These are phyloP conservation scores for Leptatherina wallacei DNA, from an alignment of 2,797 vertebrate genomes.

Conservation along the genomic window DNA sequence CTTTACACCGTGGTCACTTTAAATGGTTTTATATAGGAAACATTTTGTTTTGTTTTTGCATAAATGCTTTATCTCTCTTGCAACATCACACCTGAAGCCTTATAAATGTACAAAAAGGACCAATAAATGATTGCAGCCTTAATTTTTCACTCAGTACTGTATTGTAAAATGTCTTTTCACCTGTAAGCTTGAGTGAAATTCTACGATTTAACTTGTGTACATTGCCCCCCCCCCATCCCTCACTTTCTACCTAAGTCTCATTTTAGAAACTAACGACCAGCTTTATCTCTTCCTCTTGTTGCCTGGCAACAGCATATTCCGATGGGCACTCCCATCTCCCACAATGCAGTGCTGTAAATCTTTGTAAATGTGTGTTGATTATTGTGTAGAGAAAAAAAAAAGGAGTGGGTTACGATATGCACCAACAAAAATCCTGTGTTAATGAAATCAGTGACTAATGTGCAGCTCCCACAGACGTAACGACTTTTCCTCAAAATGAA, in stretches of 20 bases:
- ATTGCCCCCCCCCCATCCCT: conserved; percentile 49
- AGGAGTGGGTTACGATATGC: conserved; percentile 75
- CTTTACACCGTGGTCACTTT: conserved; percentile 59
- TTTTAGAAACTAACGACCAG: conserved; percentile 78
- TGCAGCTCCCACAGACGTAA: conserved; percentile 61
- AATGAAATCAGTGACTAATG: conserved; percentile 79
- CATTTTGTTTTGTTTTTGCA: conserved; percentile 39
- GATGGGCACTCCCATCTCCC: conserved; percentile 78
- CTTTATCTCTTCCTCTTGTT: conserved; percentile 79
- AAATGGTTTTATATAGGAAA: conserved; percentile 49
- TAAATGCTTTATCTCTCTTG: conserved; percentile 33
- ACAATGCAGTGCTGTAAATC: conserved; percentile 90
- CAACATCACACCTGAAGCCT: conserved; percentile 47
- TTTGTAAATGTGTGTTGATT: conserved; percentile 92
- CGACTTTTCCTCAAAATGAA: conserved; percentile 50
- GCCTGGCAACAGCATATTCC: conserved; percentile 79
- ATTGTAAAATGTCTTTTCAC: conserved; percentile 69
- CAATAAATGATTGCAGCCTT: conserved; percentile 76
- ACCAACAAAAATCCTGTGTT: conserved; percentile 77
- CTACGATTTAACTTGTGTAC: conserved; percentile 71
- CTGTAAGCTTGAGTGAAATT: conserved; percentile 64
- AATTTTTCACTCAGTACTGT: conserved; percentile 63
- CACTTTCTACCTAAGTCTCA: conserved; percentile 71
- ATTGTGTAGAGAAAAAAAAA: conserved; percentile 77
- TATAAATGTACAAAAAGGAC: conserved; percentile 68